Evolutionary conservation across 2,888 invertebrate genomes (phyloP).

Genomic region (Adela reaumurella): DNA sequence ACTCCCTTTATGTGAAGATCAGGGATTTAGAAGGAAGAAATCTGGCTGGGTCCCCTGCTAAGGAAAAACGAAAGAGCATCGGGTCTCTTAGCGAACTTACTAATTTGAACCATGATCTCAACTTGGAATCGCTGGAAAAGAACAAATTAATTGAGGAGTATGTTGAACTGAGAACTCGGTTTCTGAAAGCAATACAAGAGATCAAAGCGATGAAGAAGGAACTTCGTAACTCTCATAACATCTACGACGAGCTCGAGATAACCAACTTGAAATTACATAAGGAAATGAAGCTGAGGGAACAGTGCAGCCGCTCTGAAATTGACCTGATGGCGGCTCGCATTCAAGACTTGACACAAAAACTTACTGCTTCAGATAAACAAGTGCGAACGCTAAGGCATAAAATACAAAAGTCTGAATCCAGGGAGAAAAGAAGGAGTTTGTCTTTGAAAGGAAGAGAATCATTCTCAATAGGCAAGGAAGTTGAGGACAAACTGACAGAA

Average conservation of each 20-base stretch:
- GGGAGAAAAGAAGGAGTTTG: conserved; percentile 75
- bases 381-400: conserved; percentile 76
- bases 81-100: conserved; percentile 80
- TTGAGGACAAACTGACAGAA: conserved; percentile 81
- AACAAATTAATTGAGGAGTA: conserved; percentile 79
- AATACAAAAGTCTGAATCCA: conserved; percentile 69
- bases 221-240: conserved; percentile 72
- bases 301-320: conserved; percentile 68
- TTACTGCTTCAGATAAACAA: conserved; percentile 78
- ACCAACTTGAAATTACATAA: conserved; percentile 73
- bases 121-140: conserved; percentile 70
- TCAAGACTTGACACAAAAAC: conserved; percentile 77
- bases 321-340: conserved; percentile 79
- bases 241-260: conserved; percentile 76
- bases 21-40: conserved; percentile 66
- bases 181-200: conserved; percentile 79
- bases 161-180: conserved; percentile 69
- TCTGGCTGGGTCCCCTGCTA: conserved; percentile 44
- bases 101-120: conserved; percentile 71
- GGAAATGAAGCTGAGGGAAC: conserved; percentile 63
- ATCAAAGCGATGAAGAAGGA: conserved; percentile 80
- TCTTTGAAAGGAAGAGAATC: conserved; percentile 82
- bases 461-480: conserved; percentile 74
- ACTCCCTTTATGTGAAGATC: conserved; percentile 65
- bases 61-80: conserved; percentile 63